A percentile compares a stretch with the other conserved stretches of the same genome.
These are phyloP conservation scores for Eulemur mongoz DNA, from an alignment of 2,797 vertebrate species.

Conservation along the genomic window DNA sequence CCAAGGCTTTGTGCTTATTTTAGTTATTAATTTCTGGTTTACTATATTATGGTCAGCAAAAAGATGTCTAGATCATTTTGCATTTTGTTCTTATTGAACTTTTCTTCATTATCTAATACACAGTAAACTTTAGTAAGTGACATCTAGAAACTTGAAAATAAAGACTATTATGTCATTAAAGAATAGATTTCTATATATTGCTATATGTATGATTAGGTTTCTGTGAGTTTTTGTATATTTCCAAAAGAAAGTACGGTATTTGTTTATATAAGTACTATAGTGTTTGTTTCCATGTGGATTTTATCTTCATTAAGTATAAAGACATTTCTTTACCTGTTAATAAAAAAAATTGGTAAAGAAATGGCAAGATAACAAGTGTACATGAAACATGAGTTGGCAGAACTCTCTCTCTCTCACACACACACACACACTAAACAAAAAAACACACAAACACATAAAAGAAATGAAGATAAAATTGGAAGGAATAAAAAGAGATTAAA, in stretches of 20 bases:
- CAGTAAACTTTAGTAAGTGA: not conserved
- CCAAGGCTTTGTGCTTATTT: not conserved
- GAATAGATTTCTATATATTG: not conserved
- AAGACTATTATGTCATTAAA: not conserved
- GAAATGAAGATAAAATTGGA: not conserved
- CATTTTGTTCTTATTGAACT: not conserved
- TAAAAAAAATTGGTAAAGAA: not conserved
- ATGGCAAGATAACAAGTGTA: not conserved
- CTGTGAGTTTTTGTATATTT: not conserved
- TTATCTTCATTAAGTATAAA: not conserved
- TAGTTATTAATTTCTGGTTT: slow-evolving; percentile 44
- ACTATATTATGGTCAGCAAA: not conserved
- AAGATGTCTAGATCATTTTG: not conserved
- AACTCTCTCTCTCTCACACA: not conserved
- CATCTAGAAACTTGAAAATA: slow-evolving; percentile 11
- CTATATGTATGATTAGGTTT: not conserved
- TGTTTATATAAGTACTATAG: not conserved
- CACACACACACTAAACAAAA: not conserved
- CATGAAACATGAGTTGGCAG: not conserved
- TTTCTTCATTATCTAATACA: not conserved
- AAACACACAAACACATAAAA: not conserved
- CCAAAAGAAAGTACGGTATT: not conserved
- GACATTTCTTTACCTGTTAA: not conserved
- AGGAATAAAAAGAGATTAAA: not conserved
- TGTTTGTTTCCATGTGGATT: not conserved